phyloP scores from a whole-genome alignment of 2,113 vertebrate genomes.

The Chionomys nivalis region DNA sequence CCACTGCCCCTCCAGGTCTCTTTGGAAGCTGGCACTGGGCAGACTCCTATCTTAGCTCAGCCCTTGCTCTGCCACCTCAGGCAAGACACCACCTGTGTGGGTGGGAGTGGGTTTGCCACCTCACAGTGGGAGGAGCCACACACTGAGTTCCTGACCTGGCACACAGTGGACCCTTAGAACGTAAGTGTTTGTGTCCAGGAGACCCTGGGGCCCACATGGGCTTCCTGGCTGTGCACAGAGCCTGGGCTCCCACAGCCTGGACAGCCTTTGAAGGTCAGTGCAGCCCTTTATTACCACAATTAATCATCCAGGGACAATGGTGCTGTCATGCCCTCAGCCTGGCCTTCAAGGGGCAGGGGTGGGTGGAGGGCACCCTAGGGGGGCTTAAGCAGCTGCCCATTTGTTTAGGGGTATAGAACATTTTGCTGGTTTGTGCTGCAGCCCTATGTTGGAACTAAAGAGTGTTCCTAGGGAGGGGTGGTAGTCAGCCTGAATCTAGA shows the following conservation, averaged over 20 bases:
- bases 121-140: not conserved
- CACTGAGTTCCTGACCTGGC: accelerated
- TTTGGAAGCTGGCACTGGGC: not conserved
- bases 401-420: constrained; percentile 77
- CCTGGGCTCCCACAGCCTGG: constrained; percentile 72
- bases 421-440: constrained; percentile 63
- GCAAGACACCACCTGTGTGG: not conserved
- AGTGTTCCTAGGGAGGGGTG: not conserved
- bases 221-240: constrained; percentile 66
- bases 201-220: not conserved
- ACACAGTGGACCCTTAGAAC: not conserved
- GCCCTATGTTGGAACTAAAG: constrained; percentile 61
- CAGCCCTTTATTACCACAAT: constrained; percentile 83
- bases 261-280: constrained; percentile 79
- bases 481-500: not conserved
- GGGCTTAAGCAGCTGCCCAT: constrained; percentile 69
- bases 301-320: constrained; percentile 84
- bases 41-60: not conserved
- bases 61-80: not conserved
- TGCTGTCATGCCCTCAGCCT: constrained; percentile 79
- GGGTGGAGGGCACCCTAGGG: constrained; percentile 13
- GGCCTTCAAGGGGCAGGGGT: constrained; percentile 77
- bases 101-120: not conserved
- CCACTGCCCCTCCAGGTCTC: not conserved
- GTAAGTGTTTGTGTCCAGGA: not conserved